phyloP scores from a whole-genome alignment of 2,113 vertebrate genomes.

The Montifringilla adamsi region DNA sequence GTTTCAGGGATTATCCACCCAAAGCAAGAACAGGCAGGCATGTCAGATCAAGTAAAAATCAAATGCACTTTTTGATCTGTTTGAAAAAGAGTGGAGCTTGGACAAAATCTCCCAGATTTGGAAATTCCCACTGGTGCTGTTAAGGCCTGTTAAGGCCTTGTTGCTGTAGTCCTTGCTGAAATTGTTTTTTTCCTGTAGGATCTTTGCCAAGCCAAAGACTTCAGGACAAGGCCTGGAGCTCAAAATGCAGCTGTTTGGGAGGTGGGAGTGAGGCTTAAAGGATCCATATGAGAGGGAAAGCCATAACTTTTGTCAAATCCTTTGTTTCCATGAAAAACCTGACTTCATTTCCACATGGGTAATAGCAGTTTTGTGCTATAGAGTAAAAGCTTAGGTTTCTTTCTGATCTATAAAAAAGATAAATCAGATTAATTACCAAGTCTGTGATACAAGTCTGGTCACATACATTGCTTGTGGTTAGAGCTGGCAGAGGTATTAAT shows the following conservation, averaged over 20 bases:
- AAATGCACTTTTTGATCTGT: background rate
- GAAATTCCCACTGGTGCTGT: background rate
- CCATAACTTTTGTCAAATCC: background rate
- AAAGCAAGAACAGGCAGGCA: background rate
- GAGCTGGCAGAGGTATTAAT: background rate
- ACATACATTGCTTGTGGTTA: background rate
- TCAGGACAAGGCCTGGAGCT: background rate
- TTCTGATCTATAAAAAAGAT: background rate
- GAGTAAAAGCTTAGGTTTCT: background rate
- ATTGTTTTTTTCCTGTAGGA: background rate
- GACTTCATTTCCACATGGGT: background rate
- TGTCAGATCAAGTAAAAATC: accelerated
- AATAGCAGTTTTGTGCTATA: background rate
- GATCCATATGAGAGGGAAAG: background rate
- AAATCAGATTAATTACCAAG: background rate
- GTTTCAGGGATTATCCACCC: background rate
- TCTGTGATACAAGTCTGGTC: background rate
- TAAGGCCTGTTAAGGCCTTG: slow-evolving; percentile 9
- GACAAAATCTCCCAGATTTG: background rate
- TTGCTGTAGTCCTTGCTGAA: background rate
- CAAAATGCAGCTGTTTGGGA: background rate
- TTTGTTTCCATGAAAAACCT: background rate
- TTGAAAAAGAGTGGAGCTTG: background rate
- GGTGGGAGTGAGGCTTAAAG: background rate
- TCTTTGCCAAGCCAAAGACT: background rate